These are phyloP conservation scores for Fistularia tabacaria DNA, from an alignment of 2,797 vertebrate genomes.

Conservation along the genomic window DNA sequence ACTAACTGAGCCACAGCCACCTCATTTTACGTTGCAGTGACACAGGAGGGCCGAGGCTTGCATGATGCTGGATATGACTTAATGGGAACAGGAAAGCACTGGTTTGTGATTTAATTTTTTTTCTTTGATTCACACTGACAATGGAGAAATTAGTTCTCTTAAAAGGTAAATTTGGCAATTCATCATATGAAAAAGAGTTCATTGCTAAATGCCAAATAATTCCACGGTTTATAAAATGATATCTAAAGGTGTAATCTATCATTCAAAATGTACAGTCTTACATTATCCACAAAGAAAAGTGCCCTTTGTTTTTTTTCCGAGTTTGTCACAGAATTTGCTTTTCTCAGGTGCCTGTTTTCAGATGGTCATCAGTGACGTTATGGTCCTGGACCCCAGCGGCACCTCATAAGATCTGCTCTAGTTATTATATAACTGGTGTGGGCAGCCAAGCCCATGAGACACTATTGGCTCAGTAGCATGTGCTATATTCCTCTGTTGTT, in stretches of 20 bases:
- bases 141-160: no score
- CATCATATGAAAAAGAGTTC: background rate
- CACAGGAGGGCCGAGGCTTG: constrained; percentile 1
- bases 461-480: constrained; percentile 47
- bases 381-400: constrained; percentile 26
- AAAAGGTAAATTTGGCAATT: no score
- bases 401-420: constrained; percentile 37
- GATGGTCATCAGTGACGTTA: constrained; percentile 24
- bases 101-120: background rate
- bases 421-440: constrained; percentile 53
- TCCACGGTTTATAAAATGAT: background rate
- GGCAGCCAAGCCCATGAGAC: constrained; percentile 55
- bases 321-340: background rate
- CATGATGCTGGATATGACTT: constrained; percentile 9
- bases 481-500: constrained; percentile 55
- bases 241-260: background rate
- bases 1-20: no score
- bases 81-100: constrained; percentile 1
- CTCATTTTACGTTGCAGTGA: no score
- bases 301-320: background rate
- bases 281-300: constrained; percentile 5
- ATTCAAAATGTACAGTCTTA: no score
- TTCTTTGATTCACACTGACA: no score
- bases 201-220: constrained; percentile 1
- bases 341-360: constrained; percentile 15